phyloP scores from a whole-genome alignment of 2,888 invertebrate species.

The Incurvaria masculella region DNA sequence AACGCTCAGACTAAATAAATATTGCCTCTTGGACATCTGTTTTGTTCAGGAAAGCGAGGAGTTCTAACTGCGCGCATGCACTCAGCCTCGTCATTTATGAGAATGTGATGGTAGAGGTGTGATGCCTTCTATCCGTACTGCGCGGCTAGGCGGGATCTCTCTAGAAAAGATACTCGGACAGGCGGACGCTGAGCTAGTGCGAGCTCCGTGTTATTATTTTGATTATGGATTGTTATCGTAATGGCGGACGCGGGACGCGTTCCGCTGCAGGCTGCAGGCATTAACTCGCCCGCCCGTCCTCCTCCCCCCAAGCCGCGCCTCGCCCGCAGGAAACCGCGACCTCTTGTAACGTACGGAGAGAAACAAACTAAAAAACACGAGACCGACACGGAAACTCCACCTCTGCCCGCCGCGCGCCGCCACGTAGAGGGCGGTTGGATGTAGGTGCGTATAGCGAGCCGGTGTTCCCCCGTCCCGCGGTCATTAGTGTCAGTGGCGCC shows the following conservation, averaged over 20 bases:
- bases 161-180: no score
- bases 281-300: neutral
- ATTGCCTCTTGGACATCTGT: no score
- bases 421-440: neutral
- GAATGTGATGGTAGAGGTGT: no score
- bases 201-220: neutral
- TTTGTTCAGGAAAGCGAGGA: no score
- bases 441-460: slow-evolving; percentile 24
- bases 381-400: neutral
- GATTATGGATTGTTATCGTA: neutral
- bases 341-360: neutral
- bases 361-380: neutral
- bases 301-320: no score
- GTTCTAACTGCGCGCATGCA: no score
- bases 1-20: no score
- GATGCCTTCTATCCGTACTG: no score
- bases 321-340: neutral
- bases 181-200: no score
- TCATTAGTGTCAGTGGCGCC: slow-evolving; percentile 44
- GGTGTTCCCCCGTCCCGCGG: slow-evolving; percentile 48
- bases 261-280: neutral
- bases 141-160: no score
- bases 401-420: neutral
- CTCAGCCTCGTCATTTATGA: no score
- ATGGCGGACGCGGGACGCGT: neutral